phyloP scores from a whole-genome alignment of 2,888 invertebrate genomes.

The Lasius fuliginosus region DNA sequence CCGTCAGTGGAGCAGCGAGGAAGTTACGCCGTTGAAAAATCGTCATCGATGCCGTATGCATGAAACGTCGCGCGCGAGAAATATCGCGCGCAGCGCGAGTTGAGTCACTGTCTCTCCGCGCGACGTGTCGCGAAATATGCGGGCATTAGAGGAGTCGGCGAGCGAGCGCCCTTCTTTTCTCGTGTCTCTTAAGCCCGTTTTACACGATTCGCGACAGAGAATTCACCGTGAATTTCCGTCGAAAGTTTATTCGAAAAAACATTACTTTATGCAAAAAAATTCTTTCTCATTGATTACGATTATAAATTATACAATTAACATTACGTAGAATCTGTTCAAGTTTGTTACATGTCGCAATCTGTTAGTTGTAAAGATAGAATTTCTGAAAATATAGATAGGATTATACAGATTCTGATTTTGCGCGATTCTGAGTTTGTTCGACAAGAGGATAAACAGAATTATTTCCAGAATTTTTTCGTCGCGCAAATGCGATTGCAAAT shows the following conservation, averaged over 20 bases:
- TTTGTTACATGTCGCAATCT: neutral
- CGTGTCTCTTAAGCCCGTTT: conserved; percentile 41
- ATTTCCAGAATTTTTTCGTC: neutral
- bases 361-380: neutral
- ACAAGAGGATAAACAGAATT: neutral
- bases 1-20: neutral
- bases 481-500: neutral
- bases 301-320: neutral
- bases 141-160: conserved; percentile 55
- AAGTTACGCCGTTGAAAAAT: conserved; percentile 61
- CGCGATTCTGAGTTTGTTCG: neutral
- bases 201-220: conserved; percentile 5
- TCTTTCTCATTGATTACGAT: neutral
- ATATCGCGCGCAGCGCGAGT: conserved; percentile 44
- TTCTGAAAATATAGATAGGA: neutral
- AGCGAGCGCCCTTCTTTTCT: conserved; percentile 6
- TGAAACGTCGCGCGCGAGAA: conserved; percentile 55
- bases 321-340: neutral
- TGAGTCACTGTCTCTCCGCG: conserved; percentile 41
- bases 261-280: neutral
- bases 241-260: neutral
- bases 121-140: conserved; percentile 60
- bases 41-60: conserved; percentile 57
- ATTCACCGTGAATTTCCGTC: neutral
- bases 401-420: neutral